Conservation (phyloP, 2,113 vertebrate species). For the Sterrhoptilus dennistouni region DNA sequence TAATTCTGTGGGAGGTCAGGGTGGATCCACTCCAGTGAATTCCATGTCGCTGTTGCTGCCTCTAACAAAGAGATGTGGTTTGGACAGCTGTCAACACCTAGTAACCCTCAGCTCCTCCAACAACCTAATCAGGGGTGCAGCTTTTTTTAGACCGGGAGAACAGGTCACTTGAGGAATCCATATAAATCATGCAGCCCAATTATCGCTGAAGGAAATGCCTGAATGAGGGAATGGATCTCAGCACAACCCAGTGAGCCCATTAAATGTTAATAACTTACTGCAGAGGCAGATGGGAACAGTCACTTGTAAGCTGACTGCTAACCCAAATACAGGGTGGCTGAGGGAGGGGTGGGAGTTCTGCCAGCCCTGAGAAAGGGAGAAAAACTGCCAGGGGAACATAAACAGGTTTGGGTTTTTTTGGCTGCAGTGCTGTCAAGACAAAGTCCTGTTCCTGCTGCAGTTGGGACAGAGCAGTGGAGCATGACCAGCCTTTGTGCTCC, state of each 20-base stretch:
- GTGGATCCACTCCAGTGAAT: neutral
- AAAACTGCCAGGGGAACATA: neutral
- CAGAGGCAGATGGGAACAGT: slow-evolving; percentile 35
- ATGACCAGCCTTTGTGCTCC: rapidly evolving
- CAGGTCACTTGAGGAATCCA: neutral
- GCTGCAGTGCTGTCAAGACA: neutral
- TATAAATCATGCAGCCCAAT: neutral
- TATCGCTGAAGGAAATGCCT: neutral
- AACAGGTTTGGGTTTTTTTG: neutral
- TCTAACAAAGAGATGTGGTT: neutral
- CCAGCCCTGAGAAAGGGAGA: neutral
- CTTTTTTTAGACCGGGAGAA: slow-evolving; percentile 1
- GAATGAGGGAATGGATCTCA: slow-evolving; percentile 13
- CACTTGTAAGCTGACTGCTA: slow-evolving; percentile 35
- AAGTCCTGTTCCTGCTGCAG: neutral
- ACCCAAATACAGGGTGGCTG: neutral
- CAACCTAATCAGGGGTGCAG: neutral
- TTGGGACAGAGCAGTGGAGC: neutral
- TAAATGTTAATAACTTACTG: slow-evolving; percentile 37
- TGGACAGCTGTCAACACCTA: neutral
- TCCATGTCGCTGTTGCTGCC: neutral
- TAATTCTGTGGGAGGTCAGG: slow-evolving; percentile 7
- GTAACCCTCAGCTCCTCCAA: neutral
- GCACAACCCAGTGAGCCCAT: slow-evolving; percentile 13
- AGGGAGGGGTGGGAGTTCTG: neutral